Base-by-base conservation (phyloP, 2,113 vertebrate species). In the Melospiza georgiana region DNA sequence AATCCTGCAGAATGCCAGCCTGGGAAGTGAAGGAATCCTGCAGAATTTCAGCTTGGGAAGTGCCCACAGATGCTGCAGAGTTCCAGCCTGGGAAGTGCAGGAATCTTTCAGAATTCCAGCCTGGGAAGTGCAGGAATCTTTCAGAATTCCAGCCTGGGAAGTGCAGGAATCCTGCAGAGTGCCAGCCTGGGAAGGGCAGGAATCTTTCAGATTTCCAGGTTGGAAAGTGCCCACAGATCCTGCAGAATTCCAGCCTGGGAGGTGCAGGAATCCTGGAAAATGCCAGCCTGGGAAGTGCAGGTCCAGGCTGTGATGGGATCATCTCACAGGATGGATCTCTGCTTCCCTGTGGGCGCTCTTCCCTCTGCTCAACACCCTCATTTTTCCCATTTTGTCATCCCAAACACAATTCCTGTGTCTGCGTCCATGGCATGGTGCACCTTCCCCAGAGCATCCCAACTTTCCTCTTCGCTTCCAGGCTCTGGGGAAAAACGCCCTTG, bases 401-500 rank as follows among this genome's bases (percentile, higher is more conserved):
- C 1, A 2, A 24, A 14, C 3, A 1, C 11, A 39, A 25, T 33
- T 48, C 72, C 69, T 8, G 37, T 7, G 6, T 5, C n/a, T 21
- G 4, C 35, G 21, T 6, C 81, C 68, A 2, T 0, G 6, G 58
- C 13, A 5, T 30, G 72, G 27, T 11, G 12, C 30, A 3, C 21
- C 52, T 88, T 84, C 14, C 74, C 67, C 63, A 33, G 7, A 51
- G 39, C 61, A 41, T 67, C 85, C 30, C 3, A 5, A 8, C 39
- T 44, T 57, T 15, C 43, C 68, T 52, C 71, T 39, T 33, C 2
- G 0, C 73, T 66, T 37, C 65, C 62, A 15, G 68, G 15, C 69
- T 66, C 28, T 0, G 19, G 27, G 77, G 15, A 0, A 25, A 68
- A 37, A 12, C 0, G 15, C 2, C 0, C 23, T 84, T 17, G 2